These are phyloP conservation scores for Grantiella picta DNA, from an alignment of 2,113 vertebrate genomes.

Conservation along the genomic window DNA sequence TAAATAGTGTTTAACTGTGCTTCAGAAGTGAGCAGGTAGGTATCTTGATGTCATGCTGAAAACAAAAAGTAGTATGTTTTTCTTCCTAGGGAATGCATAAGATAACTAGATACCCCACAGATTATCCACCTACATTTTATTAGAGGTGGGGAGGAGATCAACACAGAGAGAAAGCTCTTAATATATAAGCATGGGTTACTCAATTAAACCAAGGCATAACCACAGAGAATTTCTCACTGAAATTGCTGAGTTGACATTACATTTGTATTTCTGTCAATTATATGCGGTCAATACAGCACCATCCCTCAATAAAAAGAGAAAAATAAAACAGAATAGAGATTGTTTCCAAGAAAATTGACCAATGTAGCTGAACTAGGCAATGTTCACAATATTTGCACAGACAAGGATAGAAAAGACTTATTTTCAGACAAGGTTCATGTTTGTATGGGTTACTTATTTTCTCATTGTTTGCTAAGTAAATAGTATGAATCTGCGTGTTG, in stretches of 20 bases:
- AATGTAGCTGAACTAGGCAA: background rate
- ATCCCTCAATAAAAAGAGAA: background rate
- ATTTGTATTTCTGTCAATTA: background rate
- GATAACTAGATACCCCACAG: background rate
- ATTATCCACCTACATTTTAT: background rate
- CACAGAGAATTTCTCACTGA: background rate
- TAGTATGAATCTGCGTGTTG: constrained; percentile 70
- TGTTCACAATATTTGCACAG: constrained; percentile 20
- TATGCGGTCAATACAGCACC: background rate
- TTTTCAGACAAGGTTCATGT: constrained; percentile 76
- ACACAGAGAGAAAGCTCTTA: background rate
- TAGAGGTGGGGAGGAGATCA: background rate
- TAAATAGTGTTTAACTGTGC: background rate
- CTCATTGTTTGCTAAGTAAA: constrained; percentile 77
- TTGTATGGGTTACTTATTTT: constrained; percentile 79
- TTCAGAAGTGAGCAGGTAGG: background rate
- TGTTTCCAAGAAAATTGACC: background rate
- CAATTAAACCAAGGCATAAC: background rate
- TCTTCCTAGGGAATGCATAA: background rate
- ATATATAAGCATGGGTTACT: background rate
- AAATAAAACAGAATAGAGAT: background rate
- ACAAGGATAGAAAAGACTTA: background rate
- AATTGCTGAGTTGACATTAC: background rate
- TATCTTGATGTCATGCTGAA: background rate
- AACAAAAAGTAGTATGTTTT: background rate